Base-by-base conservation (phyloP, 2,888 invertebrate genomes). In the Allophyes oxyacanthae region DNA sequence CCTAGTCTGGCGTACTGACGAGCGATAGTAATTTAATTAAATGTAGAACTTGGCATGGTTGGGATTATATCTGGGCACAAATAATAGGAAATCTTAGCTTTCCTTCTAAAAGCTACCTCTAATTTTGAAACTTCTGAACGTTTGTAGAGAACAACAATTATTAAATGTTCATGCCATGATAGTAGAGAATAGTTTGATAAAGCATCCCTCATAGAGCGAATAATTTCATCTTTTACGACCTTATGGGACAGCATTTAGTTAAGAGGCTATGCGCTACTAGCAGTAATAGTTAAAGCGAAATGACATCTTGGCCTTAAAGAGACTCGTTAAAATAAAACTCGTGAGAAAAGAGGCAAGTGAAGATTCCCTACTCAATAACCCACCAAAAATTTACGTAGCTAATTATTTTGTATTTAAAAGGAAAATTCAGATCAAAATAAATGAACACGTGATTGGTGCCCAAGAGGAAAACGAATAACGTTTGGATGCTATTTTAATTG, bases 1-100 rank as follows among this genome's bases (percentile, higher is more conserved):
- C 30, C 20, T 9, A 42, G 33, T 3, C 25, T 6, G 41, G 14
- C 32, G 36, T 32, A 46, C 10, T 14, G 25, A 41, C 10, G 5
- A 54, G 44, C 14, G 32, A 42, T 30, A 57, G 45, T 51, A 37
- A 67, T 71, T 66, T 59, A 53, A 71, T 64, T 64, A 69, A 56
- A 37, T 40, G 13, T 28, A 30, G 26, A 50, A 50, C 25, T 13
- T 57, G 28, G 38, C 11, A 36, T 28, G 13, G 6, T 38, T 45
- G 10, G 59, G 32, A 58, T 70, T 33, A 46, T 38, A 26, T 48
- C 33, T 38, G 30, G 10, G 43, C 15, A 46, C 38, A 32, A 43
- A 43, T 32, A 37, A 44, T 43, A 40, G 45, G 50, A n/a, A 50
- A 51, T 40, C 57, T 49, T 36, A 11, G 14, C 26, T 41, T 41